Evolutionary conservation across 2,797 vertebrate genomes (phyloP).

Genomic region (Anguilla megastoma): DNA sequence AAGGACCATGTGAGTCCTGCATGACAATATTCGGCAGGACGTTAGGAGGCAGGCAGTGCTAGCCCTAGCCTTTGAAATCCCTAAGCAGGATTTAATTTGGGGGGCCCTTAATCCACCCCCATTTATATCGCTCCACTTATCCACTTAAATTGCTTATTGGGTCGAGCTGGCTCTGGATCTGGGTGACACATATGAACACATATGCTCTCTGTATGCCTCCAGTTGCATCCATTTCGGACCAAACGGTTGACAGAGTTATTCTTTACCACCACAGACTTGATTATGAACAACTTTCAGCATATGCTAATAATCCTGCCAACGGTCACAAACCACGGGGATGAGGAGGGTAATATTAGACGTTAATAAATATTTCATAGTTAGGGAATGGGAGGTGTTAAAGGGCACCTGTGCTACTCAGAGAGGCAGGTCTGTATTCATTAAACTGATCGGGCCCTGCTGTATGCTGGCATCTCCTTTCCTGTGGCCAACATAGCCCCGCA

Average conservation of each 20-base stretch:
- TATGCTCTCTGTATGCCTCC: neutral
- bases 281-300: neutral
- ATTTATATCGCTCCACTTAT: neutral
- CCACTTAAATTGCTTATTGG: neutral
- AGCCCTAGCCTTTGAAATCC: neutral
- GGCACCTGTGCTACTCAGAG: neutral
- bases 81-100: neutral
- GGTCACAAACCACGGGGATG: neutral
- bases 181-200: neutral
- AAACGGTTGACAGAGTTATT: neutral
- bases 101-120: no score
- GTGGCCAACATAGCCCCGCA: neutral
- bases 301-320: slow-evolving; percentile 20
- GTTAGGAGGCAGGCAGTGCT: neutral
- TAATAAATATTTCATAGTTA: slow-evolving; percentile 31
- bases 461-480: neutral
- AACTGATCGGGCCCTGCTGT: neutral
- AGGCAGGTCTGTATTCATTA: slow-evolving; percentile 5
- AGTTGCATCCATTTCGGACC: neutral
- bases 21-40: neutral
- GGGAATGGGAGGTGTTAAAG: slow-evolving; percentile 7
- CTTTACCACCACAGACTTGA: slow-evolving; percentile 1
- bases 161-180: neutral
- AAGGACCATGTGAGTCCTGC: no score
- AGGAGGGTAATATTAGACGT: neutral